Evolutionary conservation across 2,113 vertebrate species (phyloP).

Genomic region (Nettapus auritus): DNA sequence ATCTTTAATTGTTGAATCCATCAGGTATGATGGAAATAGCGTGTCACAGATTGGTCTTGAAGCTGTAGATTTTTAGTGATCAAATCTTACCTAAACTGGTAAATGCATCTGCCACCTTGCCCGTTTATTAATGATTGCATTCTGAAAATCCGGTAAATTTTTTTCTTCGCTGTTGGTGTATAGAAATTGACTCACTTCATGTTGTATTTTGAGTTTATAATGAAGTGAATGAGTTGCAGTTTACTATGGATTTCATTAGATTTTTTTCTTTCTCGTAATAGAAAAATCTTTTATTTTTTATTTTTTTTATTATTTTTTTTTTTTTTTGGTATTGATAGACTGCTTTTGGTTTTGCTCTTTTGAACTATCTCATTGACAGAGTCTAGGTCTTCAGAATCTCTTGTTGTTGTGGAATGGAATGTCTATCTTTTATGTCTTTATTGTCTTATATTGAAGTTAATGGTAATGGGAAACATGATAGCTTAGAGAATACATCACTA

Average conservation of each 20-base stretch:
- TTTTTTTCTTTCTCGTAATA: neutral
- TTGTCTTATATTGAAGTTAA: neutral
- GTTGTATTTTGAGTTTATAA: neutral
- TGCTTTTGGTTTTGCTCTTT: neutral
- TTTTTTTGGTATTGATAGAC: accelerated
- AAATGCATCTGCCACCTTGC: neutral
- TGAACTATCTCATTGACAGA: neutral
- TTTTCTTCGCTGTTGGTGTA: neutral
- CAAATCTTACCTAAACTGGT: neutral
- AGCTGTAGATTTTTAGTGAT: neutral
- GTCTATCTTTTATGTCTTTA: accelerated
- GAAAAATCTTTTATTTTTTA: neutral
- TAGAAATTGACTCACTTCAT: neutral
- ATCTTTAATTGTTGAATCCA: neutral
- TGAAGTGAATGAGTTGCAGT: neutral
- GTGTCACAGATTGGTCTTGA: neutral
- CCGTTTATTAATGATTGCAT: neutral
- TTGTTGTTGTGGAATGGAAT: neutral
- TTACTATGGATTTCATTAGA: neutral
- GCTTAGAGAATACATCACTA: neutral
- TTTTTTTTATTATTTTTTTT: too few species aligned
- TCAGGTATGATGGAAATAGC: neutral
- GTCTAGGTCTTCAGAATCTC: neutral
- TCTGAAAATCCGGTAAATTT: neutral
- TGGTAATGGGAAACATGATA: neutral